phyloP scores from a whole-genome alignment of 2,888 invertebrate genomes.

The Diarsia dahlii region DNA sequence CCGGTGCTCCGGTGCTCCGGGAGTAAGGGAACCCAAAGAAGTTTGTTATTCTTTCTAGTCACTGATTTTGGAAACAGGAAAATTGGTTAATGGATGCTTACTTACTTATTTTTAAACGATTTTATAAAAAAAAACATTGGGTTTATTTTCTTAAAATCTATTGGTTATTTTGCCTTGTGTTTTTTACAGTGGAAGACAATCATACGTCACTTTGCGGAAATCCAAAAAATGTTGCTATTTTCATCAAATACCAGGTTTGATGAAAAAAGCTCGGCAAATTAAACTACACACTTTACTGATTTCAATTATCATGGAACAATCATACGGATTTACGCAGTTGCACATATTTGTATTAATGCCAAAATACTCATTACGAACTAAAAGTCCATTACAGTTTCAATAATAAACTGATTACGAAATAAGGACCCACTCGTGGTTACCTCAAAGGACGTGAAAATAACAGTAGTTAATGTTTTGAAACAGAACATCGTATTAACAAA shows the following conservation, averaged over 20 bases:
- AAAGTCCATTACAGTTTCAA: background rate
- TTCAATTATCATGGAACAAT: background rate
- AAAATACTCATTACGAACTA: background rate
- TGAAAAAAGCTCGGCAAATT: background rate
- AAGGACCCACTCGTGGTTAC: background rate
- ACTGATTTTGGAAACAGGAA: slow-evolving; percentile 10
- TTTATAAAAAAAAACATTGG: no score
- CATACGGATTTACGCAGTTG: fast-evolving
- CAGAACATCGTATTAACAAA: background rate
- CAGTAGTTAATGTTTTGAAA: background rate
- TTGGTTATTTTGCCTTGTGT: background rate
- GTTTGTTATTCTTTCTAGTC: slow-evolving; percentile 27
- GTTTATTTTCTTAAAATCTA: background rate
- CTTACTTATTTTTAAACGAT: background rate
- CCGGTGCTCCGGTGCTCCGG: background rate
- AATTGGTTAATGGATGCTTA: background rate
- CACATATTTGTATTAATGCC: background rate
- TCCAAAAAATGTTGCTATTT: no score
- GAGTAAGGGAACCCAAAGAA: background rate
- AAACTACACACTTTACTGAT: background rate
- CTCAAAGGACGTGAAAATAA: background rate
- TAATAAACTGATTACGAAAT: background rate
- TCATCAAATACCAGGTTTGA: background rate
- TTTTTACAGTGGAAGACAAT: background rate
- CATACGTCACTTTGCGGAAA: background rate